A percentile compares a stretch with the other conserved stretches of the same genome.
Evolutionary conservation across 2,888 invertebrate species (phyloP).

Genomic region (Pteria penguin): DNA sequence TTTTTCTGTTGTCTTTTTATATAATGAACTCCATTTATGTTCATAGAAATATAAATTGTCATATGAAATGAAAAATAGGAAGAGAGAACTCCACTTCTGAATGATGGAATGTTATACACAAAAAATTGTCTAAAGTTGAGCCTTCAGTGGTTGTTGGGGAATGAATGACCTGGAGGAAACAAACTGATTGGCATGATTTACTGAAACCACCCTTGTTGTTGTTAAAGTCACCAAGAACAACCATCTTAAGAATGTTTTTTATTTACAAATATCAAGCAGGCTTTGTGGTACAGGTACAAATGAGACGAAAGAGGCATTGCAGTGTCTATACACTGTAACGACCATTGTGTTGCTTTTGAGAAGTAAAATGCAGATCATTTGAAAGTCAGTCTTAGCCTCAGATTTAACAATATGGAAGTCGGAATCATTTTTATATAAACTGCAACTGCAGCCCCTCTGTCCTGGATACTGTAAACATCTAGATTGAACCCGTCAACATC

Average conservation of each 20-base stretch:
- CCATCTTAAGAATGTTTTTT: constrained; percentile 6
- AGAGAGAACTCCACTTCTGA: constrained; percentile 7
- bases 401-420: neutral
- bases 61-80: constrained; percentile 7
- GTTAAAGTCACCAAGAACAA: constrained; percentile 10
- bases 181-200: neutral
- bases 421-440: neutral
- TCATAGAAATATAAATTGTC: neutral
- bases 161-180: neutral
- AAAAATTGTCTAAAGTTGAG: constrained; percentile 3
- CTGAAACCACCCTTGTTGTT: neutral
- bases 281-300: neutral
- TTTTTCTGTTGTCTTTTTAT: neutral
- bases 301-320: neutral
- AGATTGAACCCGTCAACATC: constrained; percentile 3
- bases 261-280: constrained; percentile 4
- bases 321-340: constrained; percentile 5
- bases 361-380: constrained; percentile 12
- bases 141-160: constrained; percentile 8
- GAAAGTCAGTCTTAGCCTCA: neutral
- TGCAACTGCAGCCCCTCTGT: constrained; percentile 5
- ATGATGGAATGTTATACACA: constrained; percentile 6
- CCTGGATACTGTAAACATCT: neutral
- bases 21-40: neutral
- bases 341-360: neutral